Evolutionary conservation across 2,797 vertebrate species (phyloP).

Genomic region (Sphenopsis melanotis): DNA sequence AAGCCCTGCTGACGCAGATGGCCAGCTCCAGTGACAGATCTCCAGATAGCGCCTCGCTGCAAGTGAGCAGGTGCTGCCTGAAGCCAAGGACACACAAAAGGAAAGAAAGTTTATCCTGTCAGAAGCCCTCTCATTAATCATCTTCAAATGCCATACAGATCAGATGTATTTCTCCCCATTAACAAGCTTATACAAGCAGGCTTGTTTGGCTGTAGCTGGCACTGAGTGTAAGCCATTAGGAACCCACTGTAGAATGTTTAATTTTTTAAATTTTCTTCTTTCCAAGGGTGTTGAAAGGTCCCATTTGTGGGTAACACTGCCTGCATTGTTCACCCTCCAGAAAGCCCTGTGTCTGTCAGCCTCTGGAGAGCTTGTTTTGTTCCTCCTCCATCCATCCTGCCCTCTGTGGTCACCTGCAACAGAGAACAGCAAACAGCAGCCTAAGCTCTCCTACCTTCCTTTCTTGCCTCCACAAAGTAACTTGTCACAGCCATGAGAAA

Average conservation of each 20-base stretch:
- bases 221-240: constrained; percentile 11
- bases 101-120: constrained; percentile 63
- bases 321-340: constrained; percentile 59
- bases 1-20: neutral
- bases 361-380: constrained; percentile 24
- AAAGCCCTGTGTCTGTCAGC: constrained; percentile 32
- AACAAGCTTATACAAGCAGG: constrained; percentile 75
- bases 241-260: constrained; percentile 55
- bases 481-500: constrained; percentile 71
- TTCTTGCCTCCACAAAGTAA: constrained; percentile 54
- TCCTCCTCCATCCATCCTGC: neutral
- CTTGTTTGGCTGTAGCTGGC: constrained; percentile 8
- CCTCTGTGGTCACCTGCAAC: constrained; percentile 47
- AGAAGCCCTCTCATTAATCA: constrained; percentile 79
- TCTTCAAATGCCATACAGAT: constrained; percentile 66
- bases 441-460: neutral
- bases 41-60: constrained; percentile 47
- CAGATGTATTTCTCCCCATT: constrained; percentile 67
- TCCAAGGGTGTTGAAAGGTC: constrained; percentile 70
- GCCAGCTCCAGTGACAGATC: constrained; percentile 59
- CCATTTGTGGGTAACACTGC: constrained; percentile 60
- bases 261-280: constrained; percentile 74
- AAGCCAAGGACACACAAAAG: constrained; percentile 62
- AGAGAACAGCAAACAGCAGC: constrained; percentile 35
- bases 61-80: constrained; percentile 69